phyloP scores from a whole-genome alignment of 1,140 invertebrate genomes.

The Brachionus sp. region DNA sequence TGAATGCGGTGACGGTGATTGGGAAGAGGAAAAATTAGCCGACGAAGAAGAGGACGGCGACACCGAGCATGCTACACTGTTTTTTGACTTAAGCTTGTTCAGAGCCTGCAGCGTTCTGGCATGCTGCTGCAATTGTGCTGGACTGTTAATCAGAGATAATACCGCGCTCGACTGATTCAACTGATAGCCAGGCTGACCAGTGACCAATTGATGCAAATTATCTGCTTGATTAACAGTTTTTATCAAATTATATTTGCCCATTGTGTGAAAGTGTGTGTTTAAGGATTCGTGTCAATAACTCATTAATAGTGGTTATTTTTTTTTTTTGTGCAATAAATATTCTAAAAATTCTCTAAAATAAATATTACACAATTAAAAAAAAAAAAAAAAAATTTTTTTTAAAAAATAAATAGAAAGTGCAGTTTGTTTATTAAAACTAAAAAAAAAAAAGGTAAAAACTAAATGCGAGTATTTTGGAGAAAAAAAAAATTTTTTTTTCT shows the following conservation, averaged over 20 bases:
- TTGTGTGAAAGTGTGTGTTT: neutral
- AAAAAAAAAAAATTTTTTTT: neutral
- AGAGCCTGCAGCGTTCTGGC: neutral
- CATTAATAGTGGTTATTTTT: conserved; percentile 1
- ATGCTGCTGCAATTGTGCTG: neutral
- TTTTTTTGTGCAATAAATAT: neutral
- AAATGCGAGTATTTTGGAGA: neutral
- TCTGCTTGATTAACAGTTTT: neutral
- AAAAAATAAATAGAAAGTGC: neutral
- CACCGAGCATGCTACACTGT: neutral
- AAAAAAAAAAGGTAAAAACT: neutral
- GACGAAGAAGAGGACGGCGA: neutral
- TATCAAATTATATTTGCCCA: conserved; percentile 38
- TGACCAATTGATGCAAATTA: conserved; percentile 29
- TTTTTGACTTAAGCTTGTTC: neutral
- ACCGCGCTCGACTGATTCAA: neutral
- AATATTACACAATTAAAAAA: neutral
- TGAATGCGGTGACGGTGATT: conserved; percentile 35
- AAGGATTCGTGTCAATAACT: conserved; percentile 18
- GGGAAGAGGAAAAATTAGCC: neutral
- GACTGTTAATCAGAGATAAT: conserved; percentile 9
- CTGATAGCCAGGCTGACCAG: neutral
- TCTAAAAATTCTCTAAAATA: neutral
- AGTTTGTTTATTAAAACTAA: conserved; percentile 20
- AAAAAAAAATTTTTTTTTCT: neutral